Percentiles rank a stretch among this genome's conserved stretches.
These are phyloP conservation scores for Petroica traversi DNA, from an alignment of 2,113 vertebrate species.

Conservation along the genomic window DNA sequence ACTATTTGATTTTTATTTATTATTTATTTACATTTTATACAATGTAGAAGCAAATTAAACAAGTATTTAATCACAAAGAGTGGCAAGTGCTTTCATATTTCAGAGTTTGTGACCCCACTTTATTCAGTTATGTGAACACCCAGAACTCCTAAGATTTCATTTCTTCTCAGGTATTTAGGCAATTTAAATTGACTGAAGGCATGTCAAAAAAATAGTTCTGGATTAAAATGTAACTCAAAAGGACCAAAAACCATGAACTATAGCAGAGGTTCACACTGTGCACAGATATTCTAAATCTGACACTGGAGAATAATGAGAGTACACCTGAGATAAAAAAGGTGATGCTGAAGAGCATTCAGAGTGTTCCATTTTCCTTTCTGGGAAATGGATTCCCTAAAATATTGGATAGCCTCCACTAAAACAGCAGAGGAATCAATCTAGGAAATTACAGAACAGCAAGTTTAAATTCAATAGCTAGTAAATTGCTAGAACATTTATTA, in stretches of 20 bases:
- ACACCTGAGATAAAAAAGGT: neutral
- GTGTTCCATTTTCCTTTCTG: neutral
- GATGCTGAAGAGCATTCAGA: neutral
- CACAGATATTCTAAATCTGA: neutral
- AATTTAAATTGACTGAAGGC: neutral
- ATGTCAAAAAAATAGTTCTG: neutral
- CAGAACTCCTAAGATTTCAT: neutral
- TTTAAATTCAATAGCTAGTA: conserved; percentile 47
- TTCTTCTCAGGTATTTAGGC: neutral
- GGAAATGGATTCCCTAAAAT: conserved; percentile 11
- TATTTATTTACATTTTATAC: neutral
- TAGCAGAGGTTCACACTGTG: neutral
- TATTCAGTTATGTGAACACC: neutral
- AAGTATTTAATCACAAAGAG: neutral
- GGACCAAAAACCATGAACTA: neutral
- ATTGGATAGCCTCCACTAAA: neutral
- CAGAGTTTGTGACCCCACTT: neutral
- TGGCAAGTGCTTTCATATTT: neutral
- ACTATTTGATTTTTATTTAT: neutral
- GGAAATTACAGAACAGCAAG: conserved; percentile 44
- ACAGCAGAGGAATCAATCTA: conserved; percentile 29
- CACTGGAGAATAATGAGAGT: neutral
- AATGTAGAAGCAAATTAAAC: neutral
- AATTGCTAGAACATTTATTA: conserved; percentile 54
- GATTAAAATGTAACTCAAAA: neutral